Base-by-base conservation (phyloP, 2,113 vertebrate genomes). In the Chrysochloris asiatica region DNA sequence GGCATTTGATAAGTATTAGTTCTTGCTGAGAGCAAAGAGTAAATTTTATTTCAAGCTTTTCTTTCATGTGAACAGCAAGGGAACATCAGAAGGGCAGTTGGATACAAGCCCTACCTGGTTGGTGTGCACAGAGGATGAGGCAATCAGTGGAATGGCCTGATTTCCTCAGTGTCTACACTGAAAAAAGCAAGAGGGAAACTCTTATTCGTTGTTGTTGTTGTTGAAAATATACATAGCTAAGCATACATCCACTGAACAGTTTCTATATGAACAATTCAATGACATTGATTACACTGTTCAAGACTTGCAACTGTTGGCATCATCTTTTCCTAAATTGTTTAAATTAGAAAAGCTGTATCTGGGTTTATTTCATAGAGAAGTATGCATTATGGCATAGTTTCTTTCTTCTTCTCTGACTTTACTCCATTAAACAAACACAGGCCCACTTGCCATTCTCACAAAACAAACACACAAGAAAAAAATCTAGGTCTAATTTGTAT, bases 11-110 rank as follows among this genome's bases (percentile, higher is more conserved):
- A 98, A 97, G 87, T 95, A 87, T 96, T 97, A 96, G 88, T 95
- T 97, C 96, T 97, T 96, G 93, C 96, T 97, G 96, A 97, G 95
- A 98, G 93, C 92, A 95, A 96, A 96, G 94, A 96, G 85, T 95
- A 94, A 93, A 96, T 94, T 96, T 97, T 93, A 95, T 97, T 97
- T 97, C 93, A 94, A 88, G 80, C 71, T 61, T 96, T 96, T 77
- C 90, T 97, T 94, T 96, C 38, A 80, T 38, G 6, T 83, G 83
- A 95, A 96, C 94, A 82, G 85, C 1, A 22, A 79, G 26, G 54
- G 84, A 85, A 41, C 41, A 83, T 56, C 56, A 85, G 80, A 92
- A 96, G 88, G 88, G 41, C 89, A 89, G 72, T 24, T 54, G 50
- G 92, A 79, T 0, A 0, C 19, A 28, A 54, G 33, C 59, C 77